These are phyloP conservation scores for Gadus macrocephalus DNA, from an alignment of 2,113 vertebrate species.

Conservation along the genomic window DNA sequence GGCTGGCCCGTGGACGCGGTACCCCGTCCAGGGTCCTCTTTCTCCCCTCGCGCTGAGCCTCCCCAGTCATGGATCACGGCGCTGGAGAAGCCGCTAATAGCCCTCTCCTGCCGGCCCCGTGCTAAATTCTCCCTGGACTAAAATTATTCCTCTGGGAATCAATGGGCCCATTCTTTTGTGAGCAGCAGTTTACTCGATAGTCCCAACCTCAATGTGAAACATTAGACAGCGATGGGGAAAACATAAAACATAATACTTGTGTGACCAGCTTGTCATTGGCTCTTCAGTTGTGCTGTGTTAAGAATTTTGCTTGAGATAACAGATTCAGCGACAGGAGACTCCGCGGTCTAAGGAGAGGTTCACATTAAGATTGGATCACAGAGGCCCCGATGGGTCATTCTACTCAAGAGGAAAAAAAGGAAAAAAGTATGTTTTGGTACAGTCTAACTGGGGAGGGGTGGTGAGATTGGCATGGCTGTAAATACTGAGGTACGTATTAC, in stretches of 20 bases:
- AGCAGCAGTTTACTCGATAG: conserved; percentile 73
- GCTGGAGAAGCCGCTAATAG: conserved; percentile 76
- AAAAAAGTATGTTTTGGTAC: conserved; percentile 14
- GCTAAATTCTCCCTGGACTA: conserved; percentile 76
- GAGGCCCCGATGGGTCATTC: conserved; percentile 24
- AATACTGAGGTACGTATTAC: conserved; percentile 41
- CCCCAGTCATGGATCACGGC: conserved; percentile 77
- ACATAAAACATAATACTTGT: conserved; percentile 84
- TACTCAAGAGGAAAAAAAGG: neutral
- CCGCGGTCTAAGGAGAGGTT: conserved; percentile 37
- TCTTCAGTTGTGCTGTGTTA: conserved; percentile 66
- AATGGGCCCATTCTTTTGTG: conserved; percentile 79
- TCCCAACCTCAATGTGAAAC: conserved; percentile 78
- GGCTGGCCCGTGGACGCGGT: conserved; percentile 45
- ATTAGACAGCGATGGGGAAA: conserved; percentile 79
- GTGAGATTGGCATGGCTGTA: conserved; percentile 33
- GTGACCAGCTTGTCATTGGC: conserved; percentile 79
- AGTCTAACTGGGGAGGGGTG: conserved; percentile 21
- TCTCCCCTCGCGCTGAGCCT: conserved; percentile 70
- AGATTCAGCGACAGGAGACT: conserved; percentile 58
- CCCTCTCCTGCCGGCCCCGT: conserved; percentile 68
- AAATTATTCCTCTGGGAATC: conserved; percentile 80
- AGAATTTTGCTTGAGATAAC: conserved; percentile 72
- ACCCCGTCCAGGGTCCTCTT: conserved; percentile 69
- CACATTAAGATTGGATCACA: conserved; percentile 42